Evolutionary conservation across 2,888 invertebrate genomes (phyloP), one percentile per base, ranked within the genome.

Genomic region (Caenorhabditis sinica): DNA sequence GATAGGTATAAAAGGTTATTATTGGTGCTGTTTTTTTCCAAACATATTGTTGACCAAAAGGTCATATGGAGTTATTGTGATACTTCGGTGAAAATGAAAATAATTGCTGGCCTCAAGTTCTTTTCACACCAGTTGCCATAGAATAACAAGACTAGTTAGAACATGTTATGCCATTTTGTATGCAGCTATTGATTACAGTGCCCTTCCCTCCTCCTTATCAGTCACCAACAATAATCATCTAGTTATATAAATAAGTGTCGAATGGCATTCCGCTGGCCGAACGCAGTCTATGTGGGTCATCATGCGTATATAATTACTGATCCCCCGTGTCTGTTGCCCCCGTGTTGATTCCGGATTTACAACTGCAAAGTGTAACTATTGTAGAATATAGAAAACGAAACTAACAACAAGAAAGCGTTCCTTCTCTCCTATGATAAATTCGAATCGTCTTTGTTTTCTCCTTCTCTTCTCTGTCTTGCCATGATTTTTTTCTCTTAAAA

Each of bases 291-390:
- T 68, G 68, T 68, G 68, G 77, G 77, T 69, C 69, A 69, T 69
- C 69, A 77, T 77, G 77, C 69, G 61, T 77, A 69, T 15, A 77
- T 77, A 77, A 77, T 77, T 63, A 61, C 69, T 77, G 58, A 76
- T 76, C 60, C 33, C 49, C 25, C 25, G 1, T n/a, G 45, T 33
- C 13, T 13, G 2, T 25, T 20, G 4, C 36, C 3, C 30, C 43
- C 20, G 0, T 28, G 11, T 36, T 36, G 1, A 49, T 61, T 73
- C 53, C 40, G 36, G 65, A 56, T 56, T 65, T 53, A 40, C 45
- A 25, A 65, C 33, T 13, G 11, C n/a, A 45, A 66, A 45, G 58
- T 36, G 60, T 58, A 49, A 68, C 36, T 23, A 76, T 71, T 40
- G 71, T 53, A 49, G 33, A 6, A 1, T 13, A 15, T 45, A 15